Evolutionary conservation across 2,113 vertebrate species (phyloP).

Genomic region (Pedetes capensis): DNA sequence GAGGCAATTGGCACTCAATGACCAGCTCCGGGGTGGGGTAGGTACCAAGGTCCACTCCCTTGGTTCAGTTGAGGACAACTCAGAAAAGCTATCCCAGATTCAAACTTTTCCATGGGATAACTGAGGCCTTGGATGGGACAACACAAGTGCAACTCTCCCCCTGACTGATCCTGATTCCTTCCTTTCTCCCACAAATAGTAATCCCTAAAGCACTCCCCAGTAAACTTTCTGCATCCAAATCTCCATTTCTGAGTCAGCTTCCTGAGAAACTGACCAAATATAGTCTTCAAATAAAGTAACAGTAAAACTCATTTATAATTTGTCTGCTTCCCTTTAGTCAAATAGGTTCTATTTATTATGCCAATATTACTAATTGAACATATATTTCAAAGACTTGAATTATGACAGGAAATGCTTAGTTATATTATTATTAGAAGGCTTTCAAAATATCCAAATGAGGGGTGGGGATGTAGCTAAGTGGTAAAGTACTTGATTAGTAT

Average conservation of each 20-base stretch:
- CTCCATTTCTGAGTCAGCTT: not conserved
- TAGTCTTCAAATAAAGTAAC: not conserved
- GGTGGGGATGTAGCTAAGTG: not conserved
- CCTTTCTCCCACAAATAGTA: not conserved
- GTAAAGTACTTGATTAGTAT: not conserved
- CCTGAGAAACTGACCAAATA: not conserved
- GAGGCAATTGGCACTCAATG: not conserved
- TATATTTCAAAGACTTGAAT: slow-evolving; percentile 47
- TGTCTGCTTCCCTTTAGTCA: slow-evolving; percentile 8
- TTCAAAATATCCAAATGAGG: slow-evolving; percentile 18
- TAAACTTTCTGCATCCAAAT: not conserved
- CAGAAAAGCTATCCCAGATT: not conserved
- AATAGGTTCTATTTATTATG: slow-evolving; percentile 44
- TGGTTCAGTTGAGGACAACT: not conserved
- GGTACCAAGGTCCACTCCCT: not conserved
- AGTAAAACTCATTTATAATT: slow-evolving; percentile 29
- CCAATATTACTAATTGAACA: not conserved
- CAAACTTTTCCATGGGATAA: not conserved
- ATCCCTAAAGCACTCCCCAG: not conserved
- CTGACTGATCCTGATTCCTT: not conserved
- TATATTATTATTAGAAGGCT: slow-evolving; percentile 26
- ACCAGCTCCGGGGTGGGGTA: not conserved
- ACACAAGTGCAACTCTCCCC: not conserved
- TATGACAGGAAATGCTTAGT: slow-evolving; percentile 25
- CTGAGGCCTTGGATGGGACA: not conserved